Conservation (phyloP, 2,888 invertebrate species). For the Gisinianus flammeolus region DNA sequence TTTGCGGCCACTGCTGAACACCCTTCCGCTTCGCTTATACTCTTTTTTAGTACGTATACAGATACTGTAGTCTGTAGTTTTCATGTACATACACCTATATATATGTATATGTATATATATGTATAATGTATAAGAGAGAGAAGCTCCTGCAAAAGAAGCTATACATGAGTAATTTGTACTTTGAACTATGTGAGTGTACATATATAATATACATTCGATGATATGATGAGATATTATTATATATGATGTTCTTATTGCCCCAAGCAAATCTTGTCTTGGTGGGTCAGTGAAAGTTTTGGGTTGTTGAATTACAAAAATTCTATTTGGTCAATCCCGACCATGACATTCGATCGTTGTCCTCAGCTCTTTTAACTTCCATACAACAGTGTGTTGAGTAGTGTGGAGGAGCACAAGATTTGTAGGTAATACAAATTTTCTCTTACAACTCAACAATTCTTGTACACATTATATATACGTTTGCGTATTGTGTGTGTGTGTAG, state of each 20-base stretch:
- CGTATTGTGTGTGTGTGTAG: not conserved
- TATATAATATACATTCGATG: not conserved
- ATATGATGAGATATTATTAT: not conserved
- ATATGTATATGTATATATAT: not conserved
- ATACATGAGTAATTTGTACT: not conserved
- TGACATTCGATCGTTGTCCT: conserved; percentile 18
- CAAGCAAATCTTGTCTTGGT: not conserved
- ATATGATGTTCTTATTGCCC: not conserved
- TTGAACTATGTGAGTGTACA: not conserved
- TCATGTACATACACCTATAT: no score
- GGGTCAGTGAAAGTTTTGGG: conserved; percentile 25
- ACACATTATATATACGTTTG: not conserved
- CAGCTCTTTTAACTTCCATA: not conserved
- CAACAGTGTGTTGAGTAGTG: not conserved
- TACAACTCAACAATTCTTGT: not conserved
- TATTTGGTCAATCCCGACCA: conserved; percentile 22
- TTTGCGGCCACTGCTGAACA: no score
- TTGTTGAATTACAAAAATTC: not conserved
- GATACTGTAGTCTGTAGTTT: no score
- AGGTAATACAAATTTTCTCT: not conserved
- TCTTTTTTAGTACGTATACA: no score
- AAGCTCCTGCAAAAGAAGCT: no score
- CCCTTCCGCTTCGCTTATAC: no score
- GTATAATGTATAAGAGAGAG: not conserved
- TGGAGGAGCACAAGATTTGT: not conserved